Evolutionary conservation across 2,797 vertebrate genomes (phyloP).

Genomic region (Octomys mimax): DNA sequence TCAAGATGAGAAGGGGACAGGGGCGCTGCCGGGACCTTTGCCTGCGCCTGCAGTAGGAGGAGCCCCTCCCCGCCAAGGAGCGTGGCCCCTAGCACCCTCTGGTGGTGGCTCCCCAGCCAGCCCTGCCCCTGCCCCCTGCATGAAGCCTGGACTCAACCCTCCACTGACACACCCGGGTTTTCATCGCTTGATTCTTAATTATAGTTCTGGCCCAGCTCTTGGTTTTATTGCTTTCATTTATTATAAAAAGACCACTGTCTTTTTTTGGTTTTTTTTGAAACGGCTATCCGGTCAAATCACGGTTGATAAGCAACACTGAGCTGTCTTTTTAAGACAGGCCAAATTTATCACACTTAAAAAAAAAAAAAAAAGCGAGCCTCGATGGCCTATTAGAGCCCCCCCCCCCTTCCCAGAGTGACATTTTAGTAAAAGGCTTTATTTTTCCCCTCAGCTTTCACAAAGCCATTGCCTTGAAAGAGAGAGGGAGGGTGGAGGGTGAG

Average conservation of each 20-base stretch:
- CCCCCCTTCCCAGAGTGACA: conserved; percentile 81
- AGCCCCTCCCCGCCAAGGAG: rapidly evolving
- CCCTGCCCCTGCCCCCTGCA: neutral
- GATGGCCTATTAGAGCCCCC: conserved; percentile 84
- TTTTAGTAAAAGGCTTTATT: conserved; percentile 87
- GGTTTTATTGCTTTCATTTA: conserved; percentile 91
- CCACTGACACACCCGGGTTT: neutral
- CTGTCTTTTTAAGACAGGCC: conserved; percentile 89
- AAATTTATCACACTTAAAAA: conserved; percentile 90
- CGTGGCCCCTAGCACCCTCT: no score
- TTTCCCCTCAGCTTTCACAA: conserved; percentile 60
- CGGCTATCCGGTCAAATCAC: conserved; percentile 90
- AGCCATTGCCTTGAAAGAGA: conserved; percentile 56
- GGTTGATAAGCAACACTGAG: conserved; percentile 89
- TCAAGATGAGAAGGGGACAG: neutral
- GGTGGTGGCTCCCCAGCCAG: neutral
- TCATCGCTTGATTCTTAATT: conserved; percentile 84
- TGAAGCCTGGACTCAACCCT: conserved; percentile 7
- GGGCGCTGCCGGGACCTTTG: neutral
- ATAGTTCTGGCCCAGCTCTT: conserved; percentile 87
- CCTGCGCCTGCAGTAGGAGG: no score
- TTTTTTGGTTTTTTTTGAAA: conserved; percentile 85
- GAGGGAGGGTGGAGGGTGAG: neutral
- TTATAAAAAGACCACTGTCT: conserved; percentile 85
- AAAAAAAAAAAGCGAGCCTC: conserved; percentile 80